phyloP scores from a whole-genome alignment of 2,113 vertebrate species.

The Megaleporinus macrocephalus region DNA sequence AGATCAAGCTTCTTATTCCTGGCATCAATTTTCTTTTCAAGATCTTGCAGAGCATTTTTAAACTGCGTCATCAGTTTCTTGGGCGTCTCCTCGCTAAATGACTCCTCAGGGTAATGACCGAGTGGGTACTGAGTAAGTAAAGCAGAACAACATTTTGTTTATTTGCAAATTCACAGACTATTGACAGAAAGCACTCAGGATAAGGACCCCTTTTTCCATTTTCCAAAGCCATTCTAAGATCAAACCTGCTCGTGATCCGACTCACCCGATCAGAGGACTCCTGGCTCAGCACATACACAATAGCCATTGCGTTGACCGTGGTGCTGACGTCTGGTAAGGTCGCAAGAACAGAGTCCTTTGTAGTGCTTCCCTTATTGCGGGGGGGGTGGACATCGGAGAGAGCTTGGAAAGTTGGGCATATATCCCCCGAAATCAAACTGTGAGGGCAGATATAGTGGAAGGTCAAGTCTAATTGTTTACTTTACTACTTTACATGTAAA shows the following conservation, averaged over 20 bases:
- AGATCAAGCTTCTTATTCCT: too few relatives aligned
- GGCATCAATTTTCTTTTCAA: too few relatives aligned
- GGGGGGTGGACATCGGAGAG: slow-evolving; percentile 29
- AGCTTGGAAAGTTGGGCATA: slow-evolving; percentile 34
- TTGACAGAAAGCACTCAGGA: too few relatives aligned
- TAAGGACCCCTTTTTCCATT: too few relatives aligned
- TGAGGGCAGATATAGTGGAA: background rate
- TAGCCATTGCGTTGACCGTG: background rate
- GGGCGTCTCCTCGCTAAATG: too few relatives aligned
- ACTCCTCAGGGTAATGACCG: too few relatives aligned
- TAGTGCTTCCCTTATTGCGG: background rate
- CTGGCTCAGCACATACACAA: slow-evolving; percentile 1
- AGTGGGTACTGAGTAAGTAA: too few relatives aligned
- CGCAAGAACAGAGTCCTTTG: background rate
- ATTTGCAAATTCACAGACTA: too few relatives aligned
- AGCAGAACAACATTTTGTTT: too few relatives aligned
- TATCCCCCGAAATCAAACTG: slow-evolving; percentile 37
- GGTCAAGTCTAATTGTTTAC: background rate
- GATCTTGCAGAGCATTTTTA: too few relatives aligned
- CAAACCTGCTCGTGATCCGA: background rate
- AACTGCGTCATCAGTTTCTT: too few relatives aligned
- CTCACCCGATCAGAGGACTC: slow-evolving; percentile 29
- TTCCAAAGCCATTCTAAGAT: too few relatives aligned
- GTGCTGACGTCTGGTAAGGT: slow-evolving; percentile 1
- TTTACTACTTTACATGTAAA: background rate